phyloP scores from a whole-genome alignment of 2,797 vertebrate species.

The Lepus oiostolus region DNA sequence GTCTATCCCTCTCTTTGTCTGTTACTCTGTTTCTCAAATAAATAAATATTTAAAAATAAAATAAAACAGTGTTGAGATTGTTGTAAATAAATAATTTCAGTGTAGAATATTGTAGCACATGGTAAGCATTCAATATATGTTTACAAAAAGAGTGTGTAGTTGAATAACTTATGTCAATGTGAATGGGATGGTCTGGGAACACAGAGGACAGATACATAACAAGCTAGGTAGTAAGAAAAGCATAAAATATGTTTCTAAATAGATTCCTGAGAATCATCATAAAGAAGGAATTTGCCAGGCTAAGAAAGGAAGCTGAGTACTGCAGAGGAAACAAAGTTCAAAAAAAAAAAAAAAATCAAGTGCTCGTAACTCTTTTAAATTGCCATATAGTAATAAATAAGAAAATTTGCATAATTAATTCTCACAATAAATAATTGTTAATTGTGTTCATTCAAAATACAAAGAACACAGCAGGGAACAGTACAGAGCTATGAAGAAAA shows the following conservation, averaged over 20 bases:
- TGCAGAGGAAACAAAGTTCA: not conserved
- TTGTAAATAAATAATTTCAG: not conserved
- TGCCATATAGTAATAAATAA: not conserved
- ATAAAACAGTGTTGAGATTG: not conserved
- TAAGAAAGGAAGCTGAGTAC: not conserved
- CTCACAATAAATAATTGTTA: not conserved
- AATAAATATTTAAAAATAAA: no score
- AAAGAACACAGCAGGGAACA: not conserved
- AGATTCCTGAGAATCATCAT: not conserved
- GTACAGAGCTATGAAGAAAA: not conserved
- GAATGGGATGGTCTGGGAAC: not conserved
- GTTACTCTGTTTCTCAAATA: no score
- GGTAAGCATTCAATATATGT: not conserved
- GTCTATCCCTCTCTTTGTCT: no score
- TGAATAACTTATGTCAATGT: not conserved
- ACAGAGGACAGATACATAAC: rapidly evolving
- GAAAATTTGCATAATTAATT: constrained; percentile 41
- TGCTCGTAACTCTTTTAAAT: not conserved
- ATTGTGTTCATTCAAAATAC: constrained; percentile 33
- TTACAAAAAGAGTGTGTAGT: not conserved
- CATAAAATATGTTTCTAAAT: not conserved
- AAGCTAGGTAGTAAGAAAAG: not conserved
- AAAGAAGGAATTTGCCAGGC: not conserved
- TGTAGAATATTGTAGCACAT: not conserved
- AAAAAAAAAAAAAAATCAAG: not conserved